Conservation (phyloP, 2,113 vertebrate species). For the Chaetops frenatus region DNA sequence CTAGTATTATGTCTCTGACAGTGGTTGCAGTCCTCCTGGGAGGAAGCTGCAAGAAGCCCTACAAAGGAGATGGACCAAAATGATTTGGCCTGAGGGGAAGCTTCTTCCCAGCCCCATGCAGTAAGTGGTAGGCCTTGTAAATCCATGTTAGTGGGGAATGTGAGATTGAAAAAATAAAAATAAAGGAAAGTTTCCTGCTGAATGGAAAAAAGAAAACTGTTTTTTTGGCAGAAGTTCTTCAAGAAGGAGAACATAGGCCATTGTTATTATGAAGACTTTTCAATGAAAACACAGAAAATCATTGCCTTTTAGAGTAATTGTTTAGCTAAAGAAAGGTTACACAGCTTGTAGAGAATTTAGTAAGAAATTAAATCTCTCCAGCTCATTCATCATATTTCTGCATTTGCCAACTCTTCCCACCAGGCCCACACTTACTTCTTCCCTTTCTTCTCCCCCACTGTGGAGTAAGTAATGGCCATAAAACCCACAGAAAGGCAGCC, state of each 20-base stretch:
- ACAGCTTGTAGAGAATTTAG: slow-evolving; percentile 59
- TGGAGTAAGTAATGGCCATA: slow-evolving; percentile 49
- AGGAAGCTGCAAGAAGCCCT: slow-evolving; percentile 24
- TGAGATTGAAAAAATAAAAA: slow-evolving; percentile 51
- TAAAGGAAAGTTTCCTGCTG: slow-evolving; percentile 58
- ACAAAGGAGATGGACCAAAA: slow-evolving; percentile 23
- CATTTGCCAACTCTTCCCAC: slow-evolving; percentile 61
- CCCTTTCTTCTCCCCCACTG: slow-evolving; percentile 47
- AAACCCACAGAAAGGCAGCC: slow-evolving; percentile 44
- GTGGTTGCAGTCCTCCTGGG: background rate
- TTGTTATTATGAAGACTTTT: slow-evolving; percentile 64
- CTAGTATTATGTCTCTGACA: background rate
- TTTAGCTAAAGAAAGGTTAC: slow-evolving; percentile 50
- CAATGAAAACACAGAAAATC: slow-evolving; percentile 51
- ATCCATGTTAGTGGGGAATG: slow-evolving; percentile 31
- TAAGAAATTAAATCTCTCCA: slow-evolving; percentile 63
- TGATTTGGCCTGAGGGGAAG: background rate
- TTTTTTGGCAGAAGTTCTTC: slow-evolving; percentile 59
- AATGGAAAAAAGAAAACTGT: slow-evolving; percentile 60
- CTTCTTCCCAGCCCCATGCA: slow-evolving; percentile 33
- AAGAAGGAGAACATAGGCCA: slow-evolving; percentile 61
- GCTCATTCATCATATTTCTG: slow-evolving; percentile 61
- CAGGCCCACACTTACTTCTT: slow-evolving; percentile 45
- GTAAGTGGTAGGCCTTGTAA: slow-evolving; percentile 49
- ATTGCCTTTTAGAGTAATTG: slow-evolving; percentile 42